Percentiles rank a stretch among this genome's conserved stretches.
Evolutionary conservation across 2,113 vertebrate genomes (phyloP).

Genomic region (Megatriorchis doriae): DNA sequence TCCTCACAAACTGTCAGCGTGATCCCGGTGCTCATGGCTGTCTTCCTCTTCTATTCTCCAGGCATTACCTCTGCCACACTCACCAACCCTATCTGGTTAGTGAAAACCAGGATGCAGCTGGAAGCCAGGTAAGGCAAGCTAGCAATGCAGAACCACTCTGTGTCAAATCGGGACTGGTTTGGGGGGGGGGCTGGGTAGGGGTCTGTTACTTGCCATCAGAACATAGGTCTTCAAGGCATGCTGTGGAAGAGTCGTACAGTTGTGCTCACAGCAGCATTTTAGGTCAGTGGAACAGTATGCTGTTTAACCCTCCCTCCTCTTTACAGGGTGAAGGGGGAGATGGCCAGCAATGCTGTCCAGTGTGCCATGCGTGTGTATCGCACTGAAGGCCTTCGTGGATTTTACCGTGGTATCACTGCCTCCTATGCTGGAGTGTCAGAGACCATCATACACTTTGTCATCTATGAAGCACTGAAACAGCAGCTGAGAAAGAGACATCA

Average conservation of each 20-base stretch:
- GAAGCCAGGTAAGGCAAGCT: conserved; percentile 49
- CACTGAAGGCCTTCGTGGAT: conserved; percentile 57
- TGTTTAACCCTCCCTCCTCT: background rate
- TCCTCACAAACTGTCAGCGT: background rate
- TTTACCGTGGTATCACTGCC: conserved; percentile 67
- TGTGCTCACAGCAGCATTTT: background rate
- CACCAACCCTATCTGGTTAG: conserved; percentile 69
- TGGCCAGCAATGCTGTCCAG: conserved; percentile 12
- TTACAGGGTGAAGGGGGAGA: conserved; percentile 27
- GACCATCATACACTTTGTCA: conserved; percentile 68
- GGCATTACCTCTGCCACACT: conserved; percentile 50
- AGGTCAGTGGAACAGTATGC: background rate
- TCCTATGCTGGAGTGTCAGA: conserved; percentile 68
- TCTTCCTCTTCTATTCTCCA: background rate
- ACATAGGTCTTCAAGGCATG: background rate
- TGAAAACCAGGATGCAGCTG: conserved; percentile 70
- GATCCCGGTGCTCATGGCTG: background rate
- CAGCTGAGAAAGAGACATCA: conserved; percentile 9
- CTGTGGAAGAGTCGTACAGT: background rate
- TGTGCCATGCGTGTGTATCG: conserved; percentile 51
- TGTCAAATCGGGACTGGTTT: background rate
- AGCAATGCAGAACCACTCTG: background rate
- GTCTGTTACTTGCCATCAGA: background rate
- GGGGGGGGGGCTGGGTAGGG: background rate
- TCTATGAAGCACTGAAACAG: conserved; percentile 64